Base-by-base conservation (phyloP, 2,113 vertebrate genomes). In the Raja brachyura region DNA sequence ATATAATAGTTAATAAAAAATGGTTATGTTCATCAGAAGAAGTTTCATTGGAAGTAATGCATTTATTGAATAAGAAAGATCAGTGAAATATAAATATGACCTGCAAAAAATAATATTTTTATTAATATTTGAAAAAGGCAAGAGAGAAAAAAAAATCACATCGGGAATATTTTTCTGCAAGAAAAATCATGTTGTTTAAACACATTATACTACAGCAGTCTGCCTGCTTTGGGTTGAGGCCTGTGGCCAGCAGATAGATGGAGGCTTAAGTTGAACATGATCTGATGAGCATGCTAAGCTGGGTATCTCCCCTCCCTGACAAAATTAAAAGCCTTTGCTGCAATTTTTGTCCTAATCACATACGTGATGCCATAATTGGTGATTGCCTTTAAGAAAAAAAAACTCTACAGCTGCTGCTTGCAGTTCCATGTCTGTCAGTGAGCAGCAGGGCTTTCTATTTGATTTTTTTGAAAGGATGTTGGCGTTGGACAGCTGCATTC, bases 311-410 rank as follows among this genome's bases (percentile, higher is more conserved):
- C 95, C 93, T 93, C 94, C 95, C 95, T 94, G 54, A 95, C 95
- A 96, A 97, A 97, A 97, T 97, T 97, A 96, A 96, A 96, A 96
- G 96, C 95, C 96, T 97, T 88, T 96, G 96, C 95, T 95, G 95
- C 96, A 96, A 96, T 97, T 96, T 95, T 90, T 94, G 94, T 94
- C 68, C 95, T 96, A 97, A 97, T 97, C 96, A 97, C 96, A 96
- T 96, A 92, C 96, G 96, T 96, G 96, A 93, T 93, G 96, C 95
- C 94, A 94, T 97, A 96, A 97, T 96, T 96, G 96, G 95, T 95
- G 96, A 96, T 94, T 92, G 90, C 90, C 90, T 92, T 92, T 74
- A 70, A 92, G 70, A 92, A 90, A 92, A 48, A 48, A 48, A 92
- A 92, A 28, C 3, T 48, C 90, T 92, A 74, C 90, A 92, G 90